Evolutionary conservation across 2,888 invertebrate species (phyloP).

Genomic region (Chrysolina americana): DNA sequence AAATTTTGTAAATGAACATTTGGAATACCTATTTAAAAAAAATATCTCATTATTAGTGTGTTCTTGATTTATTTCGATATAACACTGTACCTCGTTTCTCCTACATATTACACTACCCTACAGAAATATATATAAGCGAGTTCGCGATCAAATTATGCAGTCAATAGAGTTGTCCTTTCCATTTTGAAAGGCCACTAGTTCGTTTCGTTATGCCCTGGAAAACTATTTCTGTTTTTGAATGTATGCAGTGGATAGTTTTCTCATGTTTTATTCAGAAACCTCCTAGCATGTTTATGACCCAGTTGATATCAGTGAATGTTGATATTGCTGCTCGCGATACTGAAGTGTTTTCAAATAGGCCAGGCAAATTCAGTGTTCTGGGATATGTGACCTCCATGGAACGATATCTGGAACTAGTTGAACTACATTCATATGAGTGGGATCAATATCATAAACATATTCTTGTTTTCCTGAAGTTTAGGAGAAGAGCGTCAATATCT

Average conservation of each 20-base stretch:
- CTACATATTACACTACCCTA: too few species aligned
- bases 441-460: too few species aligned
- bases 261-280: conserved; percentile 33
- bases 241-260: conserved; percentile 30
- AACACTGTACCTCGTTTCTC: too few species aligned
- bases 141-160: background rate
- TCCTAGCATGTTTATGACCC: conserved; percentile 16
- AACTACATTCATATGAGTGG: too few species aligned
- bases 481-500: too few species aligned
- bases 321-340: background rate
- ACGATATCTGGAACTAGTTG: too few species aligned
- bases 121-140: too few species aligned
- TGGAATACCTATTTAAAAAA: too few species aligned
- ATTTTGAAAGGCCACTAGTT: background rate
- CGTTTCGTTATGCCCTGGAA: conserved; percentile 3
- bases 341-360: background rate
- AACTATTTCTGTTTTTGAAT: conserved; percentile 9
- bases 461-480: too few species aligned
- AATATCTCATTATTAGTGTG: too few species aligned
- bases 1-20: too few species aligned
- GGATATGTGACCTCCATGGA: background rate
- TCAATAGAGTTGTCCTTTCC: background rate
- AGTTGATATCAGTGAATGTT: conserved; percentile 24
- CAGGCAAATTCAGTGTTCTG: background rate
- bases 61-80: too few species aligned